Conservation (phyloP, 2,797 vertebrate species). For the Propithecus deckenii region DNA sequence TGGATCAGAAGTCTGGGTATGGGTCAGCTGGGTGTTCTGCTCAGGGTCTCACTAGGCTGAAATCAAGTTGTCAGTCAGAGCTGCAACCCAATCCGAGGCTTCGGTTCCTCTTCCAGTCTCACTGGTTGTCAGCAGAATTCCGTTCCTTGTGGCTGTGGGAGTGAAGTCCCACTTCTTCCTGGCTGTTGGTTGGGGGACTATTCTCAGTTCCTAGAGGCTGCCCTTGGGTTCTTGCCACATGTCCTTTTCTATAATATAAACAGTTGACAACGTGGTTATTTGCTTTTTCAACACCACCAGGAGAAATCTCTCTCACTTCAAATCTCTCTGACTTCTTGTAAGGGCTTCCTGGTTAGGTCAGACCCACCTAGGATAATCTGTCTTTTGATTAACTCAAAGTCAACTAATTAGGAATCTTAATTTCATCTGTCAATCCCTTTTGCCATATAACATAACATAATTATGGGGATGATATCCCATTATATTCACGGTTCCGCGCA, state of each 20-base stretch:
- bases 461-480: background rate
- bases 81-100: background rate
- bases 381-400: slow-evolving; percentile 40
- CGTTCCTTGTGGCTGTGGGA: background rate
- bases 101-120: background rate
- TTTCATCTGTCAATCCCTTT: background rate
- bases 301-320: background rate
- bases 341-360: background rate
- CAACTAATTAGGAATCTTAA: slow-evolving; percentile 16
- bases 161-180: background rate
- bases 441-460: background rate
- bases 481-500: background rate
- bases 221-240: background rate
- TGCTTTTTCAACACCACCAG: background rate
- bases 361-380: background rate
- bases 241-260: background rate
- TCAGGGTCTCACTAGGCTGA: background rate
- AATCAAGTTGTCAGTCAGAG: background rate
- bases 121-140: background rate
- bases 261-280: background rate
- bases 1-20: background rate
- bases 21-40: background rate
- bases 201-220: background rate
- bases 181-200: background rate
- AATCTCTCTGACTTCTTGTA: background rate